phyloP scores from a whole-genome alignment of 2,888 invertebrate species.

The Hartigia nigra region DNA sequence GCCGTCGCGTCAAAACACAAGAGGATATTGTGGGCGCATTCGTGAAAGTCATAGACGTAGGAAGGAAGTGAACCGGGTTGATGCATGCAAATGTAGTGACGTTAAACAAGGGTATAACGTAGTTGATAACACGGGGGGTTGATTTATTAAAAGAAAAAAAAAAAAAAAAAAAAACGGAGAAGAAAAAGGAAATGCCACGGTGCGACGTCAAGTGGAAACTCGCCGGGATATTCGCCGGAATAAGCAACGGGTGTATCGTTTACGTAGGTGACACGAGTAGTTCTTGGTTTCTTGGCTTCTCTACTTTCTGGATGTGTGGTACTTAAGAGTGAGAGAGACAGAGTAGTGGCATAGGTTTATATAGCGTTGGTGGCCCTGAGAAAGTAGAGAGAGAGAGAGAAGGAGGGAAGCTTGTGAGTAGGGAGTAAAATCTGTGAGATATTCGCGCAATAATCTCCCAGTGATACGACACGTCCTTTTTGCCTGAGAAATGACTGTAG shows the following conservation, averaged over 20 bases:
- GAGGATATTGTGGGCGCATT: constrained; percentile 28
- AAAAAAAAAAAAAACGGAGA: constrained; percentile 14
- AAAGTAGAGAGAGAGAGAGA: neutral
- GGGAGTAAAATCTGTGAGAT: neutral
- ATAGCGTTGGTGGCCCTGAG: neutral
- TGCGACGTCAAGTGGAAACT: constrained; percentile 54
- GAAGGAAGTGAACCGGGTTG: neutral
- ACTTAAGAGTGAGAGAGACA: neutral
- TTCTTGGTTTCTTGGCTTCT: neutral
- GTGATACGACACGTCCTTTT: neutral
- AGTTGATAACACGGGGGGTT: neutral
- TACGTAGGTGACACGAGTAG: constrained; percentile 50
- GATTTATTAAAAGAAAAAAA: constrained; percentile 23
- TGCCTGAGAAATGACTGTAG: neutral
- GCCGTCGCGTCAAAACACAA: constrained; percentile 59
- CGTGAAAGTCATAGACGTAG: neutral
- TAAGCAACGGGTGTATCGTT: constrained; percentile 56
- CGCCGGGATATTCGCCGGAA: constrained; percentile 57
- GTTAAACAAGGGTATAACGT: neutral
- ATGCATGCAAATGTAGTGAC: neutral
- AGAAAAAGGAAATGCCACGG: constrained; percentile 46
- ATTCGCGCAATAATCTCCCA: neutral
- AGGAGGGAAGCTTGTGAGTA: neutral
- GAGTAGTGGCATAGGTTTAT: neutral
- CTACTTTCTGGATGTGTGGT: neutral